These are phyloP conservation scores for Pseudocheirus occidentalis DNA, from an alignment of 2,797 vertebrate genomes.

Conservation along the genomic window DNA sequence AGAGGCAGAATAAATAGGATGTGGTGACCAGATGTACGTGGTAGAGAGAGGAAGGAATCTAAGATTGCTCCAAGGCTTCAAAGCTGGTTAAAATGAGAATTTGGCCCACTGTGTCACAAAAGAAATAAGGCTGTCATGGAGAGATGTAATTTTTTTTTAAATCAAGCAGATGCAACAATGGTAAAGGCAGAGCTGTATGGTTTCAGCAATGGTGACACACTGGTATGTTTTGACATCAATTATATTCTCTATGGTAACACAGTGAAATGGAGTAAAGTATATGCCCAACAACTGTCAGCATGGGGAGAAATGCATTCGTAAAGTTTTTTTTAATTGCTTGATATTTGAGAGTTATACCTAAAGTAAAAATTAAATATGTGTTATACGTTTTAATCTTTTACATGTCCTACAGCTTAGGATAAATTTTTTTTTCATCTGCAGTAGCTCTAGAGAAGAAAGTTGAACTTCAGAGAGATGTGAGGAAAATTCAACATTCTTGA, in stretches of 20 bases:
- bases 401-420: constrained; percentile 10
- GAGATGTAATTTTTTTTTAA: not conserved
- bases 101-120: constrained; percentile 3
- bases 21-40: not conserved
- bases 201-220: not conserved
- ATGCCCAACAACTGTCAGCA: constrained; percentile 17
- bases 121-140: not conserved
- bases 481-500: not conserved
- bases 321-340: constrained; percentile 16
- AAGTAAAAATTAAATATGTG: constrained; percentile 36
- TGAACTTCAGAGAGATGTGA: not conserved
- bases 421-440: constrained; percentile 21
- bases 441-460: not conserved
- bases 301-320: constrained; percentile 44
- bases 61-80: not conserved
- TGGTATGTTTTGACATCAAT: constrained; percentile 28
- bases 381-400: constrained; percentile 42
- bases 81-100: constrained; percentile 34
- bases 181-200: not conserved
- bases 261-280: constrained; percentile 7
- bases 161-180: constrained; percentile 27
- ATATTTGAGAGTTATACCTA: constrained; percentile 39
- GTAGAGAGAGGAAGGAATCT: not conserved
- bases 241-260: constrained; percentile 12
- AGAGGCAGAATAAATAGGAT: not conserved